A percentile compares a stretch with the other conserved stretches of the same genome.
These are phyloP conservation scores for Synanthedon tipuliformis DNA, from an alignment of 2,888 invertebrate genomes.

Conservation along the genomic window DNA sequence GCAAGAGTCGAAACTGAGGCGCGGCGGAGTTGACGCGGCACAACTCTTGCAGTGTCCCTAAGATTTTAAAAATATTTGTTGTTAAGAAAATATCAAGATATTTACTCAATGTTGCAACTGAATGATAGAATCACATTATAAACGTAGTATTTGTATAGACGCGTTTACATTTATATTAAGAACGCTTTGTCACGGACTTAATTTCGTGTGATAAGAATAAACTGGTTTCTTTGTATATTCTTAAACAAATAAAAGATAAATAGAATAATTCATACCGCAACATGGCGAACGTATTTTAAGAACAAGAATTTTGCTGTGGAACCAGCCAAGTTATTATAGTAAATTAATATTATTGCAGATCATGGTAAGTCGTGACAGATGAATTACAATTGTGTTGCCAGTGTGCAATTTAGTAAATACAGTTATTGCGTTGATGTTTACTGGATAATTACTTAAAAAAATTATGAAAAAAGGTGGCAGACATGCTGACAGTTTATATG, in stretches of 20 bases:
- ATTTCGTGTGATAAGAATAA: background rate
- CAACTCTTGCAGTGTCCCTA: too few relatives aligned
- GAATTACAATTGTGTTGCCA: slow-evolving; percentile 12
- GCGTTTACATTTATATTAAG: background rate
- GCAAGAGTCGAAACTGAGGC: too few relatives aligned
- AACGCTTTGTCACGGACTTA: background rate
- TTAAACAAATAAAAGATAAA: background rate
- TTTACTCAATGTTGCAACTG: background rate
- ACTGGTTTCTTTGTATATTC: background rate
- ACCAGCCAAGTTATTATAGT: background rate
- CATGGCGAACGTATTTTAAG: background rate
- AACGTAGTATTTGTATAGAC: background rate
- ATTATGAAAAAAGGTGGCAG: too few relatives aligned
- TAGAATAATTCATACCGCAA: background rate
- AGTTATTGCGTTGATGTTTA: too few relatives aligned
- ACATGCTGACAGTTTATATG: too few relatives aligned
- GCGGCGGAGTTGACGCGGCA: too few relatives aligned
- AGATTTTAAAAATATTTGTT: too few relatives aligned
- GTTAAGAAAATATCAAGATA: background rate
- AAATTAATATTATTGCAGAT: slow-evolving; percentile 4
- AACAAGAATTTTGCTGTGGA: background rate
- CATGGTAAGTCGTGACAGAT: slow-evolving; percentile 29
- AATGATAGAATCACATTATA: background rate
- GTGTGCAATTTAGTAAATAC: slow-evolving; percentile 20
- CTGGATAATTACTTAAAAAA: too few relatives aligned